Percentiles rank a stretch among this genome's conserved stretches.
Evolutionary conservation across 1,140 invertebrate genomes (phyloP).

Genomic region (Trichoplusia ni): DNA sequence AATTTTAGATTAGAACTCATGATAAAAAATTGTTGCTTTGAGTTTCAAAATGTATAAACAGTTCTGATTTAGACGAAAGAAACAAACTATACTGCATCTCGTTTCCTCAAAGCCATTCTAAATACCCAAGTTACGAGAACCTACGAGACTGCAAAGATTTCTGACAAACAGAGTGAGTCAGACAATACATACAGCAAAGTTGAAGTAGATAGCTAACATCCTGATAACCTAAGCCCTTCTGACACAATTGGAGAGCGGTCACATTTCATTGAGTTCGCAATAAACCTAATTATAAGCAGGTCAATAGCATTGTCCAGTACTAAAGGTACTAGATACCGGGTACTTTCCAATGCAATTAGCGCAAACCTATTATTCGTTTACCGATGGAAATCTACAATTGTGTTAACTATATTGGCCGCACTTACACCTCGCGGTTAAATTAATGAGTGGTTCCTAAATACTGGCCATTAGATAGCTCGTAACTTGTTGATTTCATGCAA

Average conservation of each 20-base stretch:
- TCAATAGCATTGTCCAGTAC: constrained; percentile 13
- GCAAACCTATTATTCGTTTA: constrained; percentile 21
- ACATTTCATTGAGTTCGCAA: constrained; percentile 13
- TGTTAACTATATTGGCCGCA: constrained; percentile 24
- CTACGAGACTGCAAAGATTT: background rate
- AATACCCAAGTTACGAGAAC: background rate
- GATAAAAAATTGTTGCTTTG: too few species aligned
- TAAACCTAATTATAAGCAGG: constrained; percentile 30
- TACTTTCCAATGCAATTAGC: constrained; percentile 11
- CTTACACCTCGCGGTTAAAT: constrained; percentile 31
- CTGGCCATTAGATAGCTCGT: constrained; percentile 5
- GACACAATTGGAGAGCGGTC: constrained; percentile 27
- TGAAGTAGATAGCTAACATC: constrained; percentile 11
- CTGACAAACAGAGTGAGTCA: constrained; percentile 6
- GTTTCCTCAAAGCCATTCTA: background rate
- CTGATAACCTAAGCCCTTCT: constrained; percentile 25
- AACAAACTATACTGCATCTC: too few species aligned
- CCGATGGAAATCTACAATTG: constrained; percentile 22
- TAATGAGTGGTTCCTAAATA: constrained; percentile 42
- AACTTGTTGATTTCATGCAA: background rate
- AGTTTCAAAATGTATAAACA: too few species aligned
- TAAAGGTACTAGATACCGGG: background rate
- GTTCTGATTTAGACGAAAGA: too few species aligned
- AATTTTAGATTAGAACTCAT: too few species aligned
- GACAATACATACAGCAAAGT: background rate